A percentile compares a stretch with the other conserved stretches of the same genome.
These are phyloP conservation scores for Sebastes itinus DNA, from an alignment of 2,797 vertebrate genomes.

Conservation along the genomic window DNA sequence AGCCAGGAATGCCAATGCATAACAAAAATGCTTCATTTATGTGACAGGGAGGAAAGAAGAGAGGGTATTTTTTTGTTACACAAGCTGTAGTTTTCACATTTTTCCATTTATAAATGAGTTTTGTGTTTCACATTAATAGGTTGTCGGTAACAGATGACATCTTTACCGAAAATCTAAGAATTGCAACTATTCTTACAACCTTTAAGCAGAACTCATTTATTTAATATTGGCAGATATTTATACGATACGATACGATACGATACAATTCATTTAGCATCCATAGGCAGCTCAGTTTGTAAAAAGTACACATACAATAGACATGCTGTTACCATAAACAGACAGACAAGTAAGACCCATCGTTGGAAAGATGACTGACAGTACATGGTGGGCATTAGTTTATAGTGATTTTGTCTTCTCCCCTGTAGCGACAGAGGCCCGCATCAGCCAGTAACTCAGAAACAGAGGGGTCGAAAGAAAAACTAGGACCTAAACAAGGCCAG, in stretches of 20 bases:
- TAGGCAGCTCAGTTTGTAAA: no score
- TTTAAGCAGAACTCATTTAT: neutral
- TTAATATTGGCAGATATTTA: neutral
- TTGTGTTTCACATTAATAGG: constrained; percentile 5
- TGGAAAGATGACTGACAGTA: neutral
- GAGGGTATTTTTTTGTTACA: constrained; percentile 18
- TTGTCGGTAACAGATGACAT: constrained; percentile 4
- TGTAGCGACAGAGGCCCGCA: constrained; percentile 82
- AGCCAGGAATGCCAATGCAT: constrained; percentile 58
- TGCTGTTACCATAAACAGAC: no score
- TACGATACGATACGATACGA: neutral
- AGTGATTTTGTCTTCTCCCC: constrained; percentile 1
- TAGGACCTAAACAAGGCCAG: constrained; percentile 73
- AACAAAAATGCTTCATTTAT: constrained; percentile 65
- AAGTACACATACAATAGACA: no score
- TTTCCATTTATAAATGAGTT: constrained; percentile 29
- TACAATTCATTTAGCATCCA: no score
- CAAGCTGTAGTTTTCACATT: constrained; percentile 18
- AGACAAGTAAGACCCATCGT: neutral
- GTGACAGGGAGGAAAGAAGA: constrained; percentile 29
- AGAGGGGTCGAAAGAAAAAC: constrained; percentile 82
- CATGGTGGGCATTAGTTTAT: neutral
- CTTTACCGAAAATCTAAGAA: neutral
- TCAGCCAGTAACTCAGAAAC: constrained; percentile 85
- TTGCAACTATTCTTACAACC: neutral